phyloP scores from a whole-genome alignment of 1,140 invertebrate species.

The Drosophila trapezifrons region DNA sequence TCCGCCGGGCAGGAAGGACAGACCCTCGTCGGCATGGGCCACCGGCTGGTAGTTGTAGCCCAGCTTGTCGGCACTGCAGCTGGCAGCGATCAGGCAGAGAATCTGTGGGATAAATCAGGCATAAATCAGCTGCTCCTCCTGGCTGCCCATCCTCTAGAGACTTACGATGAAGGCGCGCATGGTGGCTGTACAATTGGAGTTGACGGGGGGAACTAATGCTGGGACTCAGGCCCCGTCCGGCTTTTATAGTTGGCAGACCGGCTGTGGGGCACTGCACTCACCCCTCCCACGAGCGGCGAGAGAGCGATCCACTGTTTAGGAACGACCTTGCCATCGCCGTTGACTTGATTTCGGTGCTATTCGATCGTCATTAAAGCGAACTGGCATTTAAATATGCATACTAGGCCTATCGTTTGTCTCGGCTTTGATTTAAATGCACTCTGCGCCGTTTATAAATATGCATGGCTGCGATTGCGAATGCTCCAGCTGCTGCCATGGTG shows the following conservation, averaged over 20 bases:
- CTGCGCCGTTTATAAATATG: constrained; percentile 75
- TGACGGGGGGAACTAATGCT: constrained; percentile 64
- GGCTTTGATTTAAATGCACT: constrained; percentile 74
- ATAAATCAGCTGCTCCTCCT: background rate
- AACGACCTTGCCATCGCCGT: constrained; percentile 60
- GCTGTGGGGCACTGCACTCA: background rate
- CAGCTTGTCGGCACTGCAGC: constrained; percentile 65
- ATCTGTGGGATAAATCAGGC: constrained; percentile 20
- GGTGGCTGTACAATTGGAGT: constrained; percentile 39
- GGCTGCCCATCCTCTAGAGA: background rate
- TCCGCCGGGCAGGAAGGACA: constrained; percentile 61
- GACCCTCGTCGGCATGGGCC: constrained; percentile 64
- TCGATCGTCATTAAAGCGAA: constrained; percentile 64
- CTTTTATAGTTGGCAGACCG: constrained; percentile 64
- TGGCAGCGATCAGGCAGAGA: constrained; percentile 68
- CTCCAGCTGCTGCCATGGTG: constrained; percentile 5
- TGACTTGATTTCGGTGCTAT: constrained; percentile 66
- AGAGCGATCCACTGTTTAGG: constrained; percentile 16
- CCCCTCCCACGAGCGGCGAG: constrained; percentile 38
- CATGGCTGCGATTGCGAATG: constrained; percentile 59
- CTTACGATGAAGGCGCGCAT: constrained; percentile 77
- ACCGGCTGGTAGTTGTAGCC: constrained; percentile 77
- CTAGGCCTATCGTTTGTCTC: constrained; percentile 71
- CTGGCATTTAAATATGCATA: constrained; percentile 67
- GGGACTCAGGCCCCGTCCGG: constrained; percentile 5